phyloP scores from a whole-genome alignment of 1,140 invertebrate genomes.

The Aphidius gifuensis region DNA sequence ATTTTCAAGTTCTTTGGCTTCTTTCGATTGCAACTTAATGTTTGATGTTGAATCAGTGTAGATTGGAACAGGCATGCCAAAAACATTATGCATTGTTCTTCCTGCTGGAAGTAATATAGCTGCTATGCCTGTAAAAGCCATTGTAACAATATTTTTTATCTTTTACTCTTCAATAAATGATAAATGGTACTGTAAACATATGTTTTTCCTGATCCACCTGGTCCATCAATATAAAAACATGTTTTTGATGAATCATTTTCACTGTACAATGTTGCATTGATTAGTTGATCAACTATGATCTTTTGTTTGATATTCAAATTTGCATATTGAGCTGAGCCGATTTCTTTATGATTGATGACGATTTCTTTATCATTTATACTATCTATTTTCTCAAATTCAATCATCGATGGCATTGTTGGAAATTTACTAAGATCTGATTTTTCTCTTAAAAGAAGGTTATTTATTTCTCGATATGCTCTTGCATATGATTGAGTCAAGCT shows the following conservation, averaged over 20 bases:
- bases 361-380: not conserved
- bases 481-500: not conserved
- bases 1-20: constrained; percentile 19
- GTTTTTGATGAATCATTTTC: not conserved
- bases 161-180: constrained; percentile 17
- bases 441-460: constrained; percentile 13
- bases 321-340: constrained; percentile 8
- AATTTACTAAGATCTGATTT: constrained; percentile 7
- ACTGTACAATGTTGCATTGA: not conserved
- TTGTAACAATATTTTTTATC: constrained; percentile 24
- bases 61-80: constrained; percentile 26
- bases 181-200: constrained; percentile 21
- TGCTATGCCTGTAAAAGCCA: constrained; percentile 31
- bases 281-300: constrained; percentile 7
- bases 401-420: not conserved
- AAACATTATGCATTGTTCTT: constrained; percentile 28
- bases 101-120: constrained; percentile 29
- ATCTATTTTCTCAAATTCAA: constrained; percentile 1
- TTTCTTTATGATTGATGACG: not conserved
- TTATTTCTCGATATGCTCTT: constrained; percentile 16
- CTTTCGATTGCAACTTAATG: constrained; percentile 35
- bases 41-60: constrained; percentile 24
- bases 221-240: constrained; percentile 28
- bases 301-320: constrained; percentile 19
- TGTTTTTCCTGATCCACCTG: constrained; percentile 29